Percentiles rank a stretch among this genome's conserved stretches.
Conservation (phyloP, 2,113 vertebrate genomes). For the Rhineura floridana region DNA sequence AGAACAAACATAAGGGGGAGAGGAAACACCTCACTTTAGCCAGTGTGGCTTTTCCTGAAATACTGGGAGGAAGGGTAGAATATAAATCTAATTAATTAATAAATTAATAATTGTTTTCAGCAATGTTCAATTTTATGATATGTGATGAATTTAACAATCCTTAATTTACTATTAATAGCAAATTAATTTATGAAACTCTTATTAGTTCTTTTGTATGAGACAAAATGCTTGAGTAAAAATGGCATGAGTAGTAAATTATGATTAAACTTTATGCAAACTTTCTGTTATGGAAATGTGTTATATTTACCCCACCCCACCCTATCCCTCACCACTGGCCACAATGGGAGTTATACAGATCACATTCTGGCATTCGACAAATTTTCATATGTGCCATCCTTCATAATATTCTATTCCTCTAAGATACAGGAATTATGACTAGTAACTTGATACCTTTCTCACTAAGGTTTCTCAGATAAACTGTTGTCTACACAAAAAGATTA, state of each 20-base stretch:
- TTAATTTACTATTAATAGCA: not conserved
- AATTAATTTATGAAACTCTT: not conserved
- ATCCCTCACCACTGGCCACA: not conserved
- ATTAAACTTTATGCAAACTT: too few relatives aligned
- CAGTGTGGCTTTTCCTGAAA: not conserved
- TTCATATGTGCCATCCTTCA: too few relatives aligned
- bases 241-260: not conserved
- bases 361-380: too few relatives aligned
- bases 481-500: conserved; percentile 53
- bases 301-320: too few relatives aligned
- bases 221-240: not conserved
- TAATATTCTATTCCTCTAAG: conserved; percentile 35
- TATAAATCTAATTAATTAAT: too few relatives aligned
- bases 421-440: conserved; percentile 60
- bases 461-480: conserved; percentile 62
- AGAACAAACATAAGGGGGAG: not conserved
- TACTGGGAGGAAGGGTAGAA: too few relatives aligned
- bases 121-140: not conserved
- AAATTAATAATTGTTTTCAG: not conserved
- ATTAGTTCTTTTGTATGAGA: not conserved
- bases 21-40: not conserved
- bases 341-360: too few relatives aligned
- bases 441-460: conserved; percentile 59
- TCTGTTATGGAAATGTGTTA: too few relatives aligned
- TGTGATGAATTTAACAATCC: not conserved